phyloP scores from a whole-genome alignment of 35 echinoderm and acorn worm species.

The Eucidaris tribuloides region DNA sequence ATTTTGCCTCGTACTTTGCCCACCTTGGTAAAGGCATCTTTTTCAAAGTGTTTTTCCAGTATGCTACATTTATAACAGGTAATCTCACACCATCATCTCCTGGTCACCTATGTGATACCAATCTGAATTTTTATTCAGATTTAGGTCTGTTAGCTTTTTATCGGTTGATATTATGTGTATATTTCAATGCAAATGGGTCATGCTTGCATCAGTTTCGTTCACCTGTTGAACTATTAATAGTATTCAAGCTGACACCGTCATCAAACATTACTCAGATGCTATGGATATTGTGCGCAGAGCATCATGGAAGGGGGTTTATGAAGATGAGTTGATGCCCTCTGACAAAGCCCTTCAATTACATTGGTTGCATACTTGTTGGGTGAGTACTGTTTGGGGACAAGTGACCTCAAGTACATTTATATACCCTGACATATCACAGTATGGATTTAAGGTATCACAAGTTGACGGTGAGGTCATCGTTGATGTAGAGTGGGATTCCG shows the following conservation, averaged over 20 bases:
- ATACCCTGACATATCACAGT: too few relatives aligned
- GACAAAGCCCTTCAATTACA: neutral
- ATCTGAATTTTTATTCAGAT: neutral
- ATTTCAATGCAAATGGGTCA: slow-evolving; percentile 9
- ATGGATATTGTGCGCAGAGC: slow-evolving; percentile 12
- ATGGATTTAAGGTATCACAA: too few relatives aligned
- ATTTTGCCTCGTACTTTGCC: slow-evolving; percentile 43
- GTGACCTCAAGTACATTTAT: too few relatives aligned
- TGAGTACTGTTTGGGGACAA: too few relatives aligned
- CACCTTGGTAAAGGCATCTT: slow-evolving; percentile 20
- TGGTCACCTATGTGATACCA: slow-evolving; percentile 2
- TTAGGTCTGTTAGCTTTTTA: slow-evolving; percentile 35
- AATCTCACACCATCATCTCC: neutral
- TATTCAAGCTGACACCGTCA: neutral
- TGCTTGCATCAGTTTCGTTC: slow-evolving; percentile 3
- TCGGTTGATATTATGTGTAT: slow-evolving; percentile 19
- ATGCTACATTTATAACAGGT: slow-evolving; percentile 11
- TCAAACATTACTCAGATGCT: neutral
- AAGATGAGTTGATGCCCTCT: slow-evolving; percentile 40
- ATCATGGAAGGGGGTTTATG: slow-evolving; percentile 28
- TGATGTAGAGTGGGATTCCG: too few relatives aligned
- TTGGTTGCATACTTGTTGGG: too few relatives aligned
- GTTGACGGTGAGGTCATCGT: too few relatives aligned
- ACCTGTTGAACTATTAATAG: slow-evolving; percentile 13
- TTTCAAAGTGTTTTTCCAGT: slow-evolving; percentile 35